Conservation (phyloP, 2,113 vertebrate species). For the Hippocampus barbouri region DNA sequence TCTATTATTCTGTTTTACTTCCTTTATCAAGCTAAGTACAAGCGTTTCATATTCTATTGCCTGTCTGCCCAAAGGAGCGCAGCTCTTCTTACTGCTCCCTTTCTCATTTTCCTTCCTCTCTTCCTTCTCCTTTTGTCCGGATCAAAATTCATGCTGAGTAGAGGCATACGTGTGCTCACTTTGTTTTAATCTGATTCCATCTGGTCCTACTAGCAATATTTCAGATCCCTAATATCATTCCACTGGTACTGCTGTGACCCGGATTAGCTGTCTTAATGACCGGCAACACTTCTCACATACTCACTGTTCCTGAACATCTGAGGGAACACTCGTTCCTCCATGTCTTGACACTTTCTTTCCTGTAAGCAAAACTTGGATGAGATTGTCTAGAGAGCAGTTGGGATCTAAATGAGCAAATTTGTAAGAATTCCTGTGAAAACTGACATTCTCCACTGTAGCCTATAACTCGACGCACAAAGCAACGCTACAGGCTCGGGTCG, state of each 20-base stretch:
- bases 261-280: constrained; percentile 74
- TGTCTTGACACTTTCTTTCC: constrained; percentile 37
- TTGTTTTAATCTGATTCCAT: constrained; percentile 77
- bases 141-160: constrained; percentile 77
- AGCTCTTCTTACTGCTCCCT: constrained; percentile 51
- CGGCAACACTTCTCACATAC: constrained; percentile 42
- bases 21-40: constrained; percentile 57
- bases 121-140: constrained; percentile 63
- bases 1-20: constrained; percentile 53
- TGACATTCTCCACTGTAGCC: constrained; percentile 21
- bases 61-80: constrained; percentile 59
- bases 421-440: constrained; percentile 39
- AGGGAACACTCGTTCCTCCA: constrained; percentile 29
- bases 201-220: constrained; percentile 69
- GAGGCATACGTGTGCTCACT: constrained; percentile 66
- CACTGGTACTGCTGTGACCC: constrained; percentile 57
- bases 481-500: constrained; percentile 7
- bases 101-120: constrained; percentile 50
- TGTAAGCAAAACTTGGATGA: constrained; percentile 36
- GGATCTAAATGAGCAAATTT: constrained; percentile 63
- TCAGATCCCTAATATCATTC: constrained; percentile 76
- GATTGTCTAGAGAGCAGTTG: constrained; percentile 25
- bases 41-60: constrained; percentile 61
- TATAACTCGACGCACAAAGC: constrained; percentile 22
- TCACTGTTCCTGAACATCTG: constrained; percentile 35